Evolutionary conservation across 2,888 invertebrate genomes (phyloP).

Genomic region (Chaitophorus viminalis): DNA sequence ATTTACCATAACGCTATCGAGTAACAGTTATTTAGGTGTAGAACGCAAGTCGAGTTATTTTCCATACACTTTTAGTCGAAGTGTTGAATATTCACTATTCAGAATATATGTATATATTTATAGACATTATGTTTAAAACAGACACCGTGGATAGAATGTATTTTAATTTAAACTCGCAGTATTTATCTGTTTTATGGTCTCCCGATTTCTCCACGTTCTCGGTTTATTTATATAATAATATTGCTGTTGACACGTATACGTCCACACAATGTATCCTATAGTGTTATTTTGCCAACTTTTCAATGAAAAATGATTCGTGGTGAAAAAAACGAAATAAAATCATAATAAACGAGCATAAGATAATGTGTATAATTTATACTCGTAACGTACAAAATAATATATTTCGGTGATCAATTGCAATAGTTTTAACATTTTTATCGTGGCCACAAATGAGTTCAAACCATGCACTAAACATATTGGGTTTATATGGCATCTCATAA

Average conservation of each 20-base stretch:
- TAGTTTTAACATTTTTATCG: not conserved
- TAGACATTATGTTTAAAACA: not conserved
- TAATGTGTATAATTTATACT: too few species aligned
- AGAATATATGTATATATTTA: too few species aligned
- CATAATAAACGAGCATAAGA: not conserved
- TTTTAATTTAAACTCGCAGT: constrained; percentile 1
- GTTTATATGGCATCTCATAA: not conserved
- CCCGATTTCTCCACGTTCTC: not conserved
- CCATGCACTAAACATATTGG: not conserved
- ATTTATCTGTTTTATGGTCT: constrained; percentile 18
- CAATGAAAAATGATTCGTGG: not conserved
- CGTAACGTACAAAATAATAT: too few species aligned
- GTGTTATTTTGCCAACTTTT: constrained; percentile 31
- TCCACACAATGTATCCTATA: not conserved
- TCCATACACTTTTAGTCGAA: not conserved
- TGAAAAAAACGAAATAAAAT: not conserved
- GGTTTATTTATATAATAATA: constrained; percentile 34
- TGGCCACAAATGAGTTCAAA: not conserved
- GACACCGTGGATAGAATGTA: not conserved
- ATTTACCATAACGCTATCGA: not conserved
- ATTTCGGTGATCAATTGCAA: not conserved
- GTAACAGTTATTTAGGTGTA: not conserved
- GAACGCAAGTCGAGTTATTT: not conserved
- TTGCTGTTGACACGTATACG: constrained; percentile 4
- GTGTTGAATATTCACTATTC: not conserved